Evolutionary conservation across 2,888 invertebrate species (phyloP).

Genomic region (Allacma fusca): DNA sequence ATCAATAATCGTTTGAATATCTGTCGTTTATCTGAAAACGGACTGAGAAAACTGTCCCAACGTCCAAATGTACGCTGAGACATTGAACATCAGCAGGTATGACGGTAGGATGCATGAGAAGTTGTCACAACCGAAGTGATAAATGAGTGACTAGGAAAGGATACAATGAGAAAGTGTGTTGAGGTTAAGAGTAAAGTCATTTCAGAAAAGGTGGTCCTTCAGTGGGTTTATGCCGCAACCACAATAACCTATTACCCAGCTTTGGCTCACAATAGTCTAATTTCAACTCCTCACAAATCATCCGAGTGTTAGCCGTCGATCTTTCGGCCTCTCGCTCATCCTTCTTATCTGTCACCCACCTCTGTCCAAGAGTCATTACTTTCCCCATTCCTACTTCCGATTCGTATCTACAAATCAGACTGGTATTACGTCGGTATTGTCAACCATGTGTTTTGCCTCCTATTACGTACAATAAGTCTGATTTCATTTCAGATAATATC

Average conservation of each 20-base stretch:
- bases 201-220: slow-evolving; percentile 52
- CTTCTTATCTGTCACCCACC: slow-evolving; percentile 59
- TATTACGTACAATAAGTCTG: slow-evolving; percentile 1
- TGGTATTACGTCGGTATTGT: not conserved
- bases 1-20: not conserved
- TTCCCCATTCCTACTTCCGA: slow-evolving; percentile 18
- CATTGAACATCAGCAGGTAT: slow-evolving; percentile 18
- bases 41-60: not conserved
- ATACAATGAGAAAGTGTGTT: slow-evolving; percentile 51
- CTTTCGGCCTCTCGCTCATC: slow-evolving; percentile 58
- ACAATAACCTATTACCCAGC: slow-evolving; percentile 54
- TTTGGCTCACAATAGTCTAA: slow-evolving; percentile 56
- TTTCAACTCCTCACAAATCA: slow-evolving; percentile 62
- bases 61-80: not conserved
- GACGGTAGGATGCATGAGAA: slow-evolving; percentile 34
- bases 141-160: slow-evolving; percentile 53
- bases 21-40: not conserved
- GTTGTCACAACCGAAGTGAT: slow-evolving; percentile 59
- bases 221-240: slow-evolving; percentile 50
- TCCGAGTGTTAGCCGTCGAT: slow-evolving; percentile 55
- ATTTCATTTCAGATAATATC: slow-evolving; percentile 15
- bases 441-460: not conserved
- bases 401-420: slow-evolving; percentile 21
- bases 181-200: slow-evolving; percentile 55
- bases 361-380: slow-evolving; percentile 33